Conservation (phyloP, 30 jellyfish, hydroid and myxozoan genomes). For the Phacellophora camtschatica region DNA sequence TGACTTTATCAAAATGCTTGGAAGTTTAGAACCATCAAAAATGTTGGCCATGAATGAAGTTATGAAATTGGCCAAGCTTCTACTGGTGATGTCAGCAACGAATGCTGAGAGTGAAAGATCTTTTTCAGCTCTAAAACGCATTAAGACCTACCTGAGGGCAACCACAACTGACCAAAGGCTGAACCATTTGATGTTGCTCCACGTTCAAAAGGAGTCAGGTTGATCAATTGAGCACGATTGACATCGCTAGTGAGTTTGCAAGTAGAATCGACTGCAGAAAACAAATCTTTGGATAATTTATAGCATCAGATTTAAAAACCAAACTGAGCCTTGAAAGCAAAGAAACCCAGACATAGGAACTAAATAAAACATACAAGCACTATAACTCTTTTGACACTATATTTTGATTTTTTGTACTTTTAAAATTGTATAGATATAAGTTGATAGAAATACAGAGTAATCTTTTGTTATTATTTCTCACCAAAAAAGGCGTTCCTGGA, state of each 20-base stretch:
- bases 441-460: no score
- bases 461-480: no score
- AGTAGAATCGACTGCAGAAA: neutral
- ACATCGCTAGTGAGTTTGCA: neutral
- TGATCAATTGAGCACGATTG: neutral
- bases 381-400: no score
- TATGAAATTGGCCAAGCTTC: neutral
- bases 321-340: no score
- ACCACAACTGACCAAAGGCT: conserved; percentile 10
- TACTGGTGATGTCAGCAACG: conserved; percentile 56
- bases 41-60: neutral
- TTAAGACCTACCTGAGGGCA: conserved; percentile 10
- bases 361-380: no score
- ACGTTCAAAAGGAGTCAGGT: neutral
- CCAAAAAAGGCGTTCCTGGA: no score
- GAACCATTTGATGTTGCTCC: conserved; percentile 20
- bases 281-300: neutral
- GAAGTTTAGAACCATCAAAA: neutral
- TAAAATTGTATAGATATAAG: no score
- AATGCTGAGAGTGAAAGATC: conserved; percentile 34
- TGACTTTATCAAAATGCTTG: neutral
- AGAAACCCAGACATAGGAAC: no score
- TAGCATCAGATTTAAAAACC: no score
- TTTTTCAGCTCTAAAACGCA: conserved; percentile 33
- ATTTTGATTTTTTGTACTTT: no score